Base-by-base conservation (phyloP, 2,888 invertebrate species). In the Hirtodrosophila cameraria region DNA sequence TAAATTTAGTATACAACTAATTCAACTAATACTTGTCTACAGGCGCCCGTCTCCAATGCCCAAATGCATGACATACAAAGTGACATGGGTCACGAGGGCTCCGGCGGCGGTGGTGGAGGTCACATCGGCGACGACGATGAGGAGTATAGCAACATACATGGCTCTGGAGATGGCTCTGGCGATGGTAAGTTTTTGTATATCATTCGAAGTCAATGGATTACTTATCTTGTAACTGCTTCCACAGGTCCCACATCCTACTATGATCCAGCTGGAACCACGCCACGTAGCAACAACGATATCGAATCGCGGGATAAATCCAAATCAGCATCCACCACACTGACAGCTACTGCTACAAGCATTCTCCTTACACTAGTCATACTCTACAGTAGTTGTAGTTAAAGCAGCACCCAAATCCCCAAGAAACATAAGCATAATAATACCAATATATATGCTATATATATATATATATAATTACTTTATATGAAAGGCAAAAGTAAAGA, bases 1-100 rank as follows among this genome's bases (percentile, higher is more conserved):
- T 23, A 23, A 4, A 3, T 8, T 8, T 8, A 6, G 6, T 2
- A 2, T 25, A 5, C 9, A 15, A 16, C 38, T 2, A 2, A 3
- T 1, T n/a, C n/a, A n/a, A n/a, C n/a, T n/a, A n/a, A n/a, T 9
- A n/a, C 3, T 1, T 23, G 0, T 16, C 6, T 27, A 1, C 20
- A 91, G 91, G 71, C 89, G 57, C 90, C 90, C 7, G 78, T 88
- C 1, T 75, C 78, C 12, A 72, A 78, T 35, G 81, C 87, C 53
- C 76, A 87, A 41, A 87, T 88, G 49, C 90, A 90, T 15, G 90
- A 90, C 53, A 89, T 91, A 62, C 91, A 91, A 75, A 89, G 89
- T 62, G 91, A 91, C 67, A 91, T 91, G 91, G 91, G 90, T 31
- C 88, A 87, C 27, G 91, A 91, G 63, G 90, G 90, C 16, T 90